These are phyloP conservation scores for Festucalex cinctus DNA, from an alignment of 2,113 vertebrate genomes.

Conservation along the genomic window DNA sequence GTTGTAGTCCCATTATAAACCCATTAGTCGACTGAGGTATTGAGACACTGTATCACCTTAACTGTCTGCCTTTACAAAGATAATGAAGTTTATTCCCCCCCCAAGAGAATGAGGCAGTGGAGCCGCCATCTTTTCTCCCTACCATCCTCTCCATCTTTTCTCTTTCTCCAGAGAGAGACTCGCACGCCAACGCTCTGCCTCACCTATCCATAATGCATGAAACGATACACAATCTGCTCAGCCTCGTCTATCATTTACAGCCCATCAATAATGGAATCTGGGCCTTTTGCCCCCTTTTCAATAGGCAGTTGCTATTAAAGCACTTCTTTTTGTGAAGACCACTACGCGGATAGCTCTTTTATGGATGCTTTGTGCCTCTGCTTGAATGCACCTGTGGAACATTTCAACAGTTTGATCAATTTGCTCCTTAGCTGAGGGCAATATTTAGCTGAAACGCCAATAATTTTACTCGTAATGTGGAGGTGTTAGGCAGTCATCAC, in stretches of 20 bases:
- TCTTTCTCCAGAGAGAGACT: slow-evolving; percentile 40
- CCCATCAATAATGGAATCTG: slow-evolving; percentile 74
- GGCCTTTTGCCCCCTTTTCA: slow-evolving; percentile 54
- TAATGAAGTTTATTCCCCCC: neutral
- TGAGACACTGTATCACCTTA: neutral
- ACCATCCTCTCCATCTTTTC: slow-evolving; percentile 37
- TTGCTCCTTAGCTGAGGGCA: neutral
- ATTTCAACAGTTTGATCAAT: slow-evolving; percentile 2
- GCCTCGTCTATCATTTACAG: slow-evolving; percentile 78
- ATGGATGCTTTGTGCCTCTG: neutral
- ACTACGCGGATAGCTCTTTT: neutral
- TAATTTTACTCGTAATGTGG: neutral
- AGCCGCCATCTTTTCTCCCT: slow-evolving; percentile 18
- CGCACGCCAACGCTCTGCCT: slow-evolving; percentile 57
- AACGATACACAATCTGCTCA: slow-evolving; percentile 74
- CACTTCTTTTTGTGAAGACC: slow-evolving; percentile 22
- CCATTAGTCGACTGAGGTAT: neutral
- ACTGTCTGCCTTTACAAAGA: slow-evolving; percentile 8
- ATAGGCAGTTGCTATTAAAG: slow-evolving; percentile 40
- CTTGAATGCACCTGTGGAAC: slow-evolving; percentile 1
- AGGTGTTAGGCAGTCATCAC: neutral
- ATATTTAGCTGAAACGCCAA: neutral
- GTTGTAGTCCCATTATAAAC: neutral
- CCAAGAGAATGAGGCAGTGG: slow-evolving; percentile 21
- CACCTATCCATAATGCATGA: slow-evolving; percentile 72